Evolutionary conservation across 1,140 invertebrate genomes (phyloP), one percentile per base, ranked within the genome.

Genomic region (Orussus abietinus): DNA sequence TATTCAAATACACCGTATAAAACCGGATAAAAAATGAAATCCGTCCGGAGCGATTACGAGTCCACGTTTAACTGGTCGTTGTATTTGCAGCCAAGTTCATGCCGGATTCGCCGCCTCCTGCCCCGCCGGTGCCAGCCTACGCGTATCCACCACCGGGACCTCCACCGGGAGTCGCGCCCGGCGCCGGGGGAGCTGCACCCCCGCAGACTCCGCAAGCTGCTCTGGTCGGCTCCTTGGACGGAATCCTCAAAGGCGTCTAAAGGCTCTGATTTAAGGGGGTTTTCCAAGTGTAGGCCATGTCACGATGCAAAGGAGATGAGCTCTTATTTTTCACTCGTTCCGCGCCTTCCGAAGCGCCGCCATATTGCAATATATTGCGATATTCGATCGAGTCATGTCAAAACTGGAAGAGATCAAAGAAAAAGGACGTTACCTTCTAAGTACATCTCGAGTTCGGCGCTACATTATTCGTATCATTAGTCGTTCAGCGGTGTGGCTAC

Each of bases 51-150:
- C 13, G 38, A 14, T 37, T 12, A 31, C 42, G 65, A 66, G 59
- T 59, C 63, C 58, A 62, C 63, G 63, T 63, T 68, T 57, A 62
- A 65, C 66, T 69, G 64, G 62, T 60, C 65, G 63, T 69, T 63
- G 63, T 51, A 61, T 72, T 74, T 75, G 53, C 69, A 75, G 67
- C 74, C 57, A 69, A 77, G 68, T 72, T 69, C 62, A 74, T 75
- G 74, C 67, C 67, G 29, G 76, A 76, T 20, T 59, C 69, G 35
- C 44, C 73, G 40, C 67, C 69, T 48, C 62, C 60, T 31, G 52
- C 62, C 26, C 66, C 62, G 30, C 60, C 64, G 53, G 58, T 57
- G 38, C 66, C 71, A 29, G 51, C 67, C 34, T 72, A 68, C 40
- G 59, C 50, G 32, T 74, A 75, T 37, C 66, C 62, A 53, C 63